Conservation (phyloP, 2,113 vertebrate species). For the Vulpes ferrilata region DNA sequence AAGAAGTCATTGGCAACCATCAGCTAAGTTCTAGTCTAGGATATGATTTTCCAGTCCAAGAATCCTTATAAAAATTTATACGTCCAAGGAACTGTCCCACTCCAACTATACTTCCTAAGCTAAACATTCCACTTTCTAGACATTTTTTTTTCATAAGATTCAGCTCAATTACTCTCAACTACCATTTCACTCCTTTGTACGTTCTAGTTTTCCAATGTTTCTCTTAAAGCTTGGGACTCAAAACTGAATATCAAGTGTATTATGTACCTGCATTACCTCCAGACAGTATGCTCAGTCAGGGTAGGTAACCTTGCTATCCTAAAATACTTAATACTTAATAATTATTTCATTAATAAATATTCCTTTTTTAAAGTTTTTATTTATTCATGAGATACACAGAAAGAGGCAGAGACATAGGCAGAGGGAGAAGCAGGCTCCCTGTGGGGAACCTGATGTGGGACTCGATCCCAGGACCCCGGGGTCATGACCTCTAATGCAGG, state of each 20-base stretch:
- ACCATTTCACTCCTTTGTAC: not conserved
- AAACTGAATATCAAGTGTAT: not conserved
- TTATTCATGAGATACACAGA: no score
- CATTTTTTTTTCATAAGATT: not conserved
- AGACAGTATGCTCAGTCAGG: not conserved
- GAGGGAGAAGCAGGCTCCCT: no score
- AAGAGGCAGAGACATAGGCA: no score
- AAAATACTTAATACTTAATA: not conserved
- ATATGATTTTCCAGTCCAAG: not conserved
- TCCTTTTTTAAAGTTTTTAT: not conserved
- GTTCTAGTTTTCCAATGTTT: not conserved
- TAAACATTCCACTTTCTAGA: not conserved
- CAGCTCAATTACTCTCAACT: not conserved
- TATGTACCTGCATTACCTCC: not conserved
- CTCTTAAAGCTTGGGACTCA: not conserved
- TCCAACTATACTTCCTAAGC: not conserved
- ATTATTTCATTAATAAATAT: not conserved
- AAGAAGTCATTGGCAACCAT: not conserved
- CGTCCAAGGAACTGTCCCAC: not conserved
- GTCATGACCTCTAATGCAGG: no score
- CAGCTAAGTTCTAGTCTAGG: not conserved
- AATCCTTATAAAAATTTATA: not conserved
- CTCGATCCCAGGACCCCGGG: no score
- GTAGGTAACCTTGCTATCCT: not conserved
- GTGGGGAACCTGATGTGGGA: no score